A percentile compares a stretch with the other conserved stretches of the same genome.
Conservation (phyloP, 2,113 vertebrate species). For the Zosterops japonicus region DNA sequence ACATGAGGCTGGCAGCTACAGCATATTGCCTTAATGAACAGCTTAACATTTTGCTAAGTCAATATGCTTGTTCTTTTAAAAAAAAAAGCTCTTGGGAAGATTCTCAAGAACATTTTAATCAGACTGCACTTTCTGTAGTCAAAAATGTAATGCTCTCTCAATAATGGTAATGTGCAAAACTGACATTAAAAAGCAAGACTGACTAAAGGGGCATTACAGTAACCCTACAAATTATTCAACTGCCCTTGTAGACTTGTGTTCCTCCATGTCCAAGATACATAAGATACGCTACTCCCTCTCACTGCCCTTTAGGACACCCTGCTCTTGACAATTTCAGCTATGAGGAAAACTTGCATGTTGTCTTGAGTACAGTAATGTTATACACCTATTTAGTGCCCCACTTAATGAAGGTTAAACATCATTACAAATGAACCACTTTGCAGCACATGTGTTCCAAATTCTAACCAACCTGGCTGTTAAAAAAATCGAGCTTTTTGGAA, state of each 20-base stretch:
- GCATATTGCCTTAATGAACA: neutral
- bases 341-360: neutral
- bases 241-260: neutral
- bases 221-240: neutral
- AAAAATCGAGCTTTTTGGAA: neutral
- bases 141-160: neutral
- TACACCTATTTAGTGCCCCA: neutral
- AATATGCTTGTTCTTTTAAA: neutral
- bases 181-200: neutral
- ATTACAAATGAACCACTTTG: neutral
- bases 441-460: neutral
- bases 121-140: neutral
- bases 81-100: neutral
- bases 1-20: neutral
- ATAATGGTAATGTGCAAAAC: neutral
- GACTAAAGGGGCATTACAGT: neutral
- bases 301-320: neutral
- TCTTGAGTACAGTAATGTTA: neutral
- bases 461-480: neutral
- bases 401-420: neutral
- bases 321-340: neutral
- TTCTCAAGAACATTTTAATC: neutral
- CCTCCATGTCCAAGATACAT: rapidly evolving
- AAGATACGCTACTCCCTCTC: neutral
- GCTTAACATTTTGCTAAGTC: neutral